A percentile compares a stretch with the other conserved stretches of the same genome.
These are phyloP conservation scores for Scolopax bukidnonensis DNA, from an alignment of 2,797 vertebrate species.

Conservation along the genomic window DNA sequence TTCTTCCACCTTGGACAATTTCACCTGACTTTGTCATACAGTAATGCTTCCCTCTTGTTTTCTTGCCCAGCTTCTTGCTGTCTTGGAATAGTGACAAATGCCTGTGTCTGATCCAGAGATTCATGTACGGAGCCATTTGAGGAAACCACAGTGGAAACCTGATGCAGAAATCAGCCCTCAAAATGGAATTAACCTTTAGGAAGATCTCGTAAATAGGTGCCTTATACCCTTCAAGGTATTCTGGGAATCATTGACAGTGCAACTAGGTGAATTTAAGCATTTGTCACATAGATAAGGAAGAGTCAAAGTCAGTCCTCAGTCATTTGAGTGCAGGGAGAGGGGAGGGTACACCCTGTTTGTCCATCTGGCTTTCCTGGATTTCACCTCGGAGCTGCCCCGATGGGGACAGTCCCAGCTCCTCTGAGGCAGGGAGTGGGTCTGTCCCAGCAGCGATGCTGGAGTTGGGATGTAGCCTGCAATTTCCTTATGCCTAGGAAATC, in stretches of 20 bases:
- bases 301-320: background rate
- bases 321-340: background rate
- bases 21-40: background rate
- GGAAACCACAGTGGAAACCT: background rate
- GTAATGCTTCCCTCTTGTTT: background rate
- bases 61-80: background rate
- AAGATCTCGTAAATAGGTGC: background rate
- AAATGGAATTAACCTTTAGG: background rate
- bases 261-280: background rate
- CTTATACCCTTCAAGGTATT: background rate
- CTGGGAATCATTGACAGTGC: background rate
- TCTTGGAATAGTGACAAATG: background rate
- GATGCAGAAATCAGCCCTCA: background rate
- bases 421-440: background rate
- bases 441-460: background rate
- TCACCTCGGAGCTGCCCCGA: rapidly evolving
- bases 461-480: rapidly evolving
- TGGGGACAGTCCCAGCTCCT: background rate
- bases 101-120: background rate
- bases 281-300: background rate
- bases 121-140: background rate
- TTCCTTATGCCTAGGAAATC: background rate
- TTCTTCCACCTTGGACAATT: background rate
- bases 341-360: background rate
- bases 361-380: background rate